A percentile compares a stretch with the other conserved stretches of the same genome.
These are phyloP conservation scores for Erannis defoliaria DNA, from an alignment of 2,888 invertebrate genomes.

Conservation along the genomic window DNA sequence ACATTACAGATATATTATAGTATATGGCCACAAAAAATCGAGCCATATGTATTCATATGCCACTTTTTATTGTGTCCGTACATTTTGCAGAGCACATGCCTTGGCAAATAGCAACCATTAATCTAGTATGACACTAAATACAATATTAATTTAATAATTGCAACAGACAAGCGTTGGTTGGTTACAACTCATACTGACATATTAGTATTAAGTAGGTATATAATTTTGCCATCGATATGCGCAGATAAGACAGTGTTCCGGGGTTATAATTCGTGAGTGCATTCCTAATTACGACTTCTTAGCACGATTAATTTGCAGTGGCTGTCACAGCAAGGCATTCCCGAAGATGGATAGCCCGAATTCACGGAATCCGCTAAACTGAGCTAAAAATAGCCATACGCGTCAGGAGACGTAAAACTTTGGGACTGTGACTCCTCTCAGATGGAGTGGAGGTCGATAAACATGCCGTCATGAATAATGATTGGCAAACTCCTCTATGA, in stretches of 20 bases:
- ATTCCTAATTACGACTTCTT: slow-evolving; percentile 39
- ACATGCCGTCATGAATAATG: slow-evolving; percentile 71
- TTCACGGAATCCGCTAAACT: slow-evolving; percentile 52
- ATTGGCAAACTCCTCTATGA: slow-evolving; percentile 71
- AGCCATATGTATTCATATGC: background rate
- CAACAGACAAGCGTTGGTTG: slow-evolving; percentile 28
- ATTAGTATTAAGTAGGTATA: background rate
- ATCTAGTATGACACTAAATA: slow-evolving; percentile 64
- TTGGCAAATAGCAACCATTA: slow-evolving; percentile 72
- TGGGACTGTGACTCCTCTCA: slow-evolving; percentile 69
- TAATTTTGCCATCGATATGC: slow-evolving; percentile 34
- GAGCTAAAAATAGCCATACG: slow-evolving; percentile 72
- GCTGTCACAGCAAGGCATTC: slow-evolving; percentile 51
- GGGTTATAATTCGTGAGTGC: slow-evolving; percentile 39
- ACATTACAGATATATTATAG: slow-evolving; percentile 2
- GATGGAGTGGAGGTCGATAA: slow-evolving; percentile 69
- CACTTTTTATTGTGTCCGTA: slow-evolving; percentile 33
- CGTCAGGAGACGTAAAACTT: slow-evolving; percentile 70
- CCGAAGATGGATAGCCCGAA: slow-evolving; percentile 52
- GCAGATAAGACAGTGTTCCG: slow-evolving; percentile 35
- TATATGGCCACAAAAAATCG: slow-evolving; percentile 1
- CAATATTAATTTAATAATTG: slow-evolving; percentile 33
- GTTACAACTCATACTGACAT: slow-evolving; percentile 2
- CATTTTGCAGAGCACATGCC: slow-evolving; percentile 64
- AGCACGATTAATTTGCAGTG: slow-evolving; percentile 46